phyloP scores from a whole-genome alignment of 1,140 invertebrate genomes.

The Pseudomyrmex pallidus region DNA sequence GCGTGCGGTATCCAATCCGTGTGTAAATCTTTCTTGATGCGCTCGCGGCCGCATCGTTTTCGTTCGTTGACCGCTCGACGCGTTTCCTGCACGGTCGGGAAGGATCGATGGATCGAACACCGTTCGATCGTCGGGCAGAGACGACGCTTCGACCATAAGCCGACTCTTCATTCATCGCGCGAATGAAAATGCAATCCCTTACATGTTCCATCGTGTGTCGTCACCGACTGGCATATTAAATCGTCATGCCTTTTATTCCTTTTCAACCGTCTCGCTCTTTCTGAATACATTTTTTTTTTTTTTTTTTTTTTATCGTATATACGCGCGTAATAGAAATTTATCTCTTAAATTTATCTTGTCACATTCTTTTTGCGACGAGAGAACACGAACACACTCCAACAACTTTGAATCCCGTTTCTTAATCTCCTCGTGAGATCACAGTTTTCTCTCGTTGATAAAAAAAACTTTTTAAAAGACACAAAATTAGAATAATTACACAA shows the following conservation, averaged over 20 bases:
- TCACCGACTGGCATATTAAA: neutral
- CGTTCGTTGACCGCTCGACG: conserved; percentile 45
- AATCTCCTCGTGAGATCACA: too few species aligned
- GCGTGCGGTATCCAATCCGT: conserved; percentile 8
- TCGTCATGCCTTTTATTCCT: neutral
- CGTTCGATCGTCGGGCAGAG: neutral
- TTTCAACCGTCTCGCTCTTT: neutral
- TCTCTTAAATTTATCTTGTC: too few species aligned
- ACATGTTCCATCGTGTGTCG: neutral
- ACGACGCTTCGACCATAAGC: neutral
- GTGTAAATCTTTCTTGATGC: conserved; percentile 29
- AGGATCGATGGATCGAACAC: conserved; percentile 23
- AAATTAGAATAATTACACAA: too few species aligned
- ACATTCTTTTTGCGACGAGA: too few species aligned
- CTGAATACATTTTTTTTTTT: too few species aligned
- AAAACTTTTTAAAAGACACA: too few species aligned
- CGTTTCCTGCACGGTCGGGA: neutral
- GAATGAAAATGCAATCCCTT: conserved; percentile 19
- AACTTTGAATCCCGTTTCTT: too few species aligned
- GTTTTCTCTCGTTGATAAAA: too few species aligned
- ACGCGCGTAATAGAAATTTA: too few species aligned
- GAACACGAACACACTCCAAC: too few species aligned
- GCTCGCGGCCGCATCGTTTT: conserved; percentile 1
- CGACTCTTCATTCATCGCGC: conserved; percentile 13
- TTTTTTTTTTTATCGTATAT: too few species aligned